Evolutionary conservation across 2,113 vertebrate genomes (phyloP), one percentile per base, ranked within the genome.

Genomic region (Garra rufa): DNA sequence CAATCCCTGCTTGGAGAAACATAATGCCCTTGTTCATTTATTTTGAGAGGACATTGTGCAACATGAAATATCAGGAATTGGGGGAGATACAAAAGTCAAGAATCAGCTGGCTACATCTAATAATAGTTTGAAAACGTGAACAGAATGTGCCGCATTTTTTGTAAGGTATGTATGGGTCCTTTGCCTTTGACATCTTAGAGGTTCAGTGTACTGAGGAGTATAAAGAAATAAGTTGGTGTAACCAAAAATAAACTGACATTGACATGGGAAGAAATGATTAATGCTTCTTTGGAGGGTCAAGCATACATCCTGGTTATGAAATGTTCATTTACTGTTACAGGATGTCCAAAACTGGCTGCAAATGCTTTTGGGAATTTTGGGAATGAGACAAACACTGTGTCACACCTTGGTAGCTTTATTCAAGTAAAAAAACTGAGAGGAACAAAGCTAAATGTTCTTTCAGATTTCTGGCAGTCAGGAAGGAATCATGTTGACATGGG

Each of bases 391-490:
- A 74, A 57, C 76, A 14, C 11, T 43, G 10, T 69, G 6, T n/a
- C 7, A 15, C 65, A 43, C 52, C 46, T 19, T 19, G 19, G 34
- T 26, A 43, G 24, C 11, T n/a, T 38, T n/a, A 21, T 74, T 81
- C 65, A 38, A 52, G 38, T 70, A 34, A 28, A 76, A 82, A 6
- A 59, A 83, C 50, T n/a, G 61, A 26, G 17, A 30, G 67, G 38
- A 77, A 38, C 74, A 43, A 78, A 82, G 71, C 57, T n/a, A 38
- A 2, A 50, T 63, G 26, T 61, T 48, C 41, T 76, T 50, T 75
- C n/a, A 48, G 26, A 30, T 77, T 73, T 63, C 52, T 75, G 48
- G 63, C 41, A 46, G 52, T 76, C 76, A 83, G 88, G 77, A 86
- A 84, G 46, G 63, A 84, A 74, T 65, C 26, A 46, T 57, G 78